phyloP scores from a whole-genome alignment of 2,113 vertebrate species.

The Poecilia latipinna region DNA sequence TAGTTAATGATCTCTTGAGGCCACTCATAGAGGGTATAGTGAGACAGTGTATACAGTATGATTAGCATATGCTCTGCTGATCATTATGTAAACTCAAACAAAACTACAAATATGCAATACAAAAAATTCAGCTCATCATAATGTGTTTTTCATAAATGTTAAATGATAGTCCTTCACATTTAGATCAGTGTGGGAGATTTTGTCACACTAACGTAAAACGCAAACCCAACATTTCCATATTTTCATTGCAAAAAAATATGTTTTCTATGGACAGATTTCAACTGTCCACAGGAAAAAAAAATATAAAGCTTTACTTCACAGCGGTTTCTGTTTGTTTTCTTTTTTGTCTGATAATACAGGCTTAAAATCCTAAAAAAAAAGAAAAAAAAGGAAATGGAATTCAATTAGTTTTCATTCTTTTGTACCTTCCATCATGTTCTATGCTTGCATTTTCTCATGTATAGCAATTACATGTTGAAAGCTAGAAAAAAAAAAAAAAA shows the following conservation, averaged over 20 bases:
- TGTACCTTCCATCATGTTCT: conserved; percentile 49
- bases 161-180: no score
- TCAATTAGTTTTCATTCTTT: conserved; percentile 38
- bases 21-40: no score
- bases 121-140: background rate
- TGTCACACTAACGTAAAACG: no score
- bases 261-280: background rate
- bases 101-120: background rate
- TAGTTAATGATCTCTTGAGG: no score
- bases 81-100: no score
- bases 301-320: conserved; percentile 4
- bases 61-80: no score
- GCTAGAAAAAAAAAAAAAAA: conserved; percentile 31
- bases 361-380: conserved; percentile 24
- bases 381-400: conserved; percentile 26
- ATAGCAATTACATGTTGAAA: conserved; percentile 63
- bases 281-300: background rate
- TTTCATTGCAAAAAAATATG: no score
- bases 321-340: conserved; percentile 3
- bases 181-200: no score
- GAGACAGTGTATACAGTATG: background rate
- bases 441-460: conserved; percentile 31
- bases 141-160: background rate
- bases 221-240: no score
- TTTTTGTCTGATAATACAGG: conserved; percentile 6